These are phyloP conservation scores for Tipula vernalis DNA, from an alignment of 2,888 invertebrate species.

Conservation along the genomic window DNA sequence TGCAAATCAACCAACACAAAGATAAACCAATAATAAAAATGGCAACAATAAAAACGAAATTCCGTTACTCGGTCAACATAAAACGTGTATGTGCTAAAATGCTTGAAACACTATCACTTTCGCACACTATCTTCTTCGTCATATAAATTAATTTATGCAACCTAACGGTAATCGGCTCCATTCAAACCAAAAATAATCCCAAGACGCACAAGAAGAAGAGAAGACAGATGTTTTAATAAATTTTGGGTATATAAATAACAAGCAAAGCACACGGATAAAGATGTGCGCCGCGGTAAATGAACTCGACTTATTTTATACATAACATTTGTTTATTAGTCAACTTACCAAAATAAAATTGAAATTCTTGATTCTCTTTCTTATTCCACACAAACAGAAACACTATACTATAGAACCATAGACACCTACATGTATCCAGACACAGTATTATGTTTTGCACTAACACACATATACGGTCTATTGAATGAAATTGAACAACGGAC, in stretches of 20 bases:
- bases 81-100: neutral
- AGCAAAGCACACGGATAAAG: neutral
- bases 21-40: neutral
- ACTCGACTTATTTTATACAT: neutral
- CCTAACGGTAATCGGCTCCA: neutral
- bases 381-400: neutral
- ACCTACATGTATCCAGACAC: no score
- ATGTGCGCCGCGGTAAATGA: neutral
- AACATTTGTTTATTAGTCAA: neutral
- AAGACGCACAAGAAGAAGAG: neutral
- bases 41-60: neutral
- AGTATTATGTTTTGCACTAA: no score
- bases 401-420: no score
- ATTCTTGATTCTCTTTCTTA: neutral
- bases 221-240: neutral
- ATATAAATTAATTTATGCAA: neutral
- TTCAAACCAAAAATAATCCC: neutral
- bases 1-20: neutral
- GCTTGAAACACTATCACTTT: neutral
- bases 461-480: no score
- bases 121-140: neutral
- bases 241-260: neutral
- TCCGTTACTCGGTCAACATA: neutral
- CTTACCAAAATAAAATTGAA: neutral
- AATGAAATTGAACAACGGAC: no score